phyloP scores from a whole-genome alignment of 2,888 invertebrate genomes.

The Arrhopalites spinosus region DNA sequence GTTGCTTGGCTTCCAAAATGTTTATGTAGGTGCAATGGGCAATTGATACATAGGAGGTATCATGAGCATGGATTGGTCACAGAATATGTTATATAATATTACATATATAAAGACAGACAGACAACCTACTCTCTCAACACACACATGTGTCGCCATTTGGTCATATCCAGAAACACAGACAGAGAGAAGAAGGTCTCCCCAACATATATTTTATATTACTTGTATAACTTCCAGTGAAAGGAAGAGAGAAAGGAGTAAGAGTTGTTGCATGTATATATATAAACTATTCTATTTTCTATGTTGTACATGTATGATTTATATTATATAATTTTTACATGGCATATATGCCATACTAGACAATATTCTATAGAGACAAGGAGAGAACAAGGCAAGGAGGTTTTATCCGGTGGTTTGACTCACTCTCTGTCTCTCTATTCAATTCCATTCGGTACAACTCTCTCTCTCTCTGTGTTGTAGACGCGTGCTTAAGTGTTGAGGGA shows the following conservation, averaged over 20 bases:
- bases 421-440: neutral
- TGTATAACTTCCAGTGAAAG: too few species aligned
- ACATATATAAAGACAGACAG: neutral
- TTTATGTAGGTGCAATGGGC: neutral
- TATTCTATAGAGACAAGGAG: neutral
- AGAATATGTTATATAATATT: too few species aligned
- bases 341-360: neutral
- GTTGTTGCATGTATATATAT: too few species aligned
- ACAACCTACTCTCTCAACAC: neutral
- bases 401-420: neutral
- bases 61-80: neutral
- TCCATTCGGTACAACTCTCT: neutral
- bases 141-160: conserved; percentile 2
- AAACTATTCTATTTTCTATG: too few species aligned
- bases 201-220: too few species aligned
- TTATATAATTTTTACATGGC: neutral
- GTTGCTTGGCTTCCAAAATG: too few species aligned
- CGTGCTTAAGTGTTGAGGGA: conserved; percentile 11
- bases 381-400: too few species aligned
- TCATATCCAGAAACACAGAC: neutral
- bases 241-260: too few species aligned
- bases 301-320: neutral
- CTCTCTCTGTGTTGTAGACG: neutral
- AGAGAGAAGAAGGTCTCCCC: neutral
- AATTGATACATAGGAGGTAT: neutral